Evolutionary conservation across 1,140 invertebrate genomes (phyloP), one percentile per base, ranked within the genome.

Genomic region (Stratiolaelaps scimitus): DNA sequence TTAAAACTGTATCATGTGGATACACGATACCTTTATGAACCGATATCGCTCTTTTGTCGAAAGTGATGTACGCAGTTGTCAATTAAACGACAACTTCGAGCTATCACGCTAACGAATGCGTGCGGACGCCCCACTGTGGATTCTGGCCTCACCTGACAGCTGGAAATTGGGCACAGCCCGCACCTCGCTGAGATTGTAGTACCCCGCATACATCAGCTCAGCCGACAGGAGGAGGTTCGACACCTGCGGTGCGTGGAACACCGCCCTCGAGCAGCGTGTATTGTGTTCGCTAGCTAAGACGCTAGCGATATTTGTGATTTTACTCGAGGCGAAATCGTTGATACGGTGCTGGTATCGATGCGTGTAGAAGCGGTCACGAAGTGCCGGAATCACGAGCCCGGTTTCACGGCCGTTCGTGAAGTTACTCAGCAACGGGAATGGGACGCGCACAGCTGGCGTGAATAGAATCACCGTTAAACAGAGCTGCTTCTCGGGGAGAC

Each of bases 231-330:
- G 23, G 15, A 60, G 20, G 10, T 60, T 60, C 53, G 53, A 60
- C 17, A 60, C 53, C 23, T 60, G 53, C 26, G 53, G 53, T 15
- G 53, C 53, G 53, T 60, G 53, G 23, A 60, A 60, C 15, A 60
- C 53, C 15, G 53, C 17, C 15, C 53, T 15, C 4, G 53, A 60
- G 10, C 53, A 60, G 20, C 53, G 53, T 34, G 53, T 60, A 23
- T 23, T 60, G 23, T 60, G 53, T 60, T 60, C 53, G 26, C 34
- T 26, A 15, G 53, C 53, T 15, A 60, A 10, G 26, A 23, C 53
- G 15, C 26, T 26, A 23, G 53, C 53, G 1, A 60, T 60, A 29
- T 26, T 60, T 26, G 34, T 60, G 15, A 60, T 60, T 60, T 60
- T 60, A 17, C 34, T 60, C 10, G 53, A 60, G 17, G 53, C 53